Percentiles rank a stretch among this genome's conserved stretches.
phyloP scores from a whole-genome alignment of 2,797 vertebrate genomes.

The Sebastes diaconus region DNA sequence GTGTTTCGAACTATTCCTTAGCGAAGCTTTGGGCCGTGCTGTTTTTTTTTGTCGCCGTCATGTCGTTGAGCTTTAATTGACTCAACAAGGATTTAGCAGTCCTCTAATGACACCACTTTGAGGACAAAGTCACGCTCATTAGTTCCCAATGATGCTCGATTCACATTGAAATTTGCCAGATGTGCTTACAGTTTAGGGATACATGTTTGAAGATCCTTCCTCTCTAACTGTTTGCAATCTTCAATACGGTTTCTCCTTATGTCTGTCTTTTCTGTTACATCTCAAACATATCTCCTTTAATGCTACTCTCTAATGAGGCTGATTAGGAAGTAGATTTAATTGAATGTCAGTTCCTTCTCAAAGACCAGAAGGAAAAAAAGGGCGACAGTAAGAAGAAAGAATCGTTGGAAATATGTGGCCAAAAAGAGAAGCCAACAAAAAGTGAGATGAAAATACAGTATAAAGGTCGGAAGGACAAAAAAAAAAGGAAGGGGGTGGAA shows the following conservation, averaged over 20 bases:
- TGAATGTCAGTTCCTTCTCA: conserved; percentile 8
- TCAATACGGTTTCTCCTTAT: background rate
- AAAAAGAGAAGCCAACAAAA: conserved; percentile 16
- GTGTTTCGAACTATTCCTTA: conserved; percentile 46
- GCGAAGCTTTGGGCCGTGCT: conserved; percentile 36
- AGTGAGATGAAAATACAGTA: conserved; percentile 27
- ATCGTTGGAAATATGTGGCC: background rate
- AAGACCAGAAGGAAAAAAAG: background rate
- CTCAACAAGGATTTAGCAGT: conserved; percentile 71
- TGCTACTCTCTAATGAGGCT: conserved; percentile 47
- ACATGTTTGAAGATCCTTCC: conserved; percentile 31
- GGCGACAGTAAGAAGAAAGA: background rate
- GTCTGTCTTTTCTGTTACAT: background rate
- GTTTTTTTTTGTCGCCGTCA: conserved; percentile 34
- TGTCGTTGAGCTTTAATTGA: conserved; percentile 75
- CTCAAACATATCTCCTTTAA: conserved; percentile 23
- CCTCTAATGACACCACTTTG: conserved; percentile 71
- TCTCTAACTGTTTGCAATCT: background rate
- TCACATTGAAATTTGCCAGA: conserved; percentile 67
- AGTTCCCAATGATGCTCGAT: conserved; percentile 70
- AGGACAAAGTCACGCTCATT: conserved; percentile 74
- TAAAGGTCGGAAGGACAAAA: conserved; percentile 46
- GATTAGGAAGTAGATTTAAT: conserved; percentile 51
- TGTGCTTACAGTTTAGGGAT: conserved; percentile 56
- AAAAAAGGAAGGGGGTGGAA: conserved; percentile 55